Evolutionary conservation across 2,113 vertebrate genomes (phyloP), one percentile per base, ranked within the genome.

Genomic region (Prinia subflava): DNA sequence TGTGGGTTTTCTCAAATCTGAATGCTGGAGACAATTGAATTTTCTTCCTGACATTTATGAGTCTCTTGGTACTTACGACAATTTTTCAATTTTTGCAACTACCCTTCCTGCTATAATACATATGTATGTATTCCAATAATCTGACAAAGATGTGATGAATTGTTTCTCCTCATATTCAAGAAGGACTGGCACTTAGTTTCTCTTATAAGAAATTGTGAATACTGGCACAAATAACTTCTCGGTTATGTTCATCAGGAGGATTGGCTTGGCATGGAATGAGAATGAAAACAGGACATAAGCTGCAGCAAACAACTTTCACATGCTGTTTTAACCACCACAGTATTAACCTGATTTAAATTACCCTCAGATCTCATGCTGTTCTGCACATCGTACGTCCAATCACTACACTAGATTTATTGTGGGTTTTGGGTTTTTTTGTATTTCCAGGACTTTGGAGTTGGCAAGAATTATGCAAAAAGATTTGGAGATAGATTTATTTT

Each of bases 181-280:
- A 90, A 83, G 73, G 92, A 73, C 30, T 77, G 37, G 50, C 75
- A 53, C 39, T 89, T 67, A 64, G 28, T 75, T 91, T 79, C 56
- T 49, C 11, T 71, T 83, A 69, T 49, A 82, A 68, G 59, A 87
- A 91, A 60, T 55, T 64, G 41, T 75, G 81, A 91, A 79, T 27
- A 41, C 44, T 68, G 65, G 37, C 62, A 89, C 22, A 82, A 95
- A 62, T 92, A 87, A 89, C 65, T 79, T 68, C 53, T 71, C 64
- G 27, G 89, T 81, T 91, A 82, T 30, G n/a, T 79, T 94, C 70
- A 89, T 62, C 89, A 73, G 39, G 80, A 94, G 80, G 92, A 79
- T 68, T 91, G 57, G 20, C 25, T 71, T 87, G 62, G 80, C 71
- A 92, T 41, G 37, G 73, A 78, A 71, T 56, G 35, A 78, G 55